A percentile compares a stretch with the other conserved stretches of the same genome.
Evolutionary conservation across 1,140 invertebrate species (phyloP).

Genomic region (Holotrichia oblita): DNA sequence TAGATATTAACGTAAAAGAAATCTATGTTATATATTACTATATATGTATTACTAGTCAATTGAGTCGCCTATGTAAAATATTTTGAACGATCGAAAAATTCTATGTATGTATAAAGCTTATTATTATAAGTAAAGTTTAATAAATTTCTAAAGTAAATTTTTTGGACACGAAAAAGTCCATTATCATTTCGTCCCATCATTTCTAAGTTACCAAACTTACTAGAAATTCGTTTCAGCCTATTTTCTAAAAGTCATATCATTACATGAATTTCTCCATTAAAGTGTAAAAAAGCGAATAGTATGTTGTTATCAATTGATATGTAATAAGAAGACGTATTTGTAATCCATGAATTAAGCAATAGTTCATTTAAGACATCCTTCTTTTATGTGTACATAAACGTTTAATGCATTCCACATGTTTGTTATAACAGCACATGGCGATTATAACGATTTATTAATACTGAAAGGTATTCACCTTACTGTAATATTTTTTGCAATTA

Average conservation of each 20-base stretch:
- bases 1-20: slow-evolving; percentile 50
- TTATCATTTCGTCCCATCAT: slow-evolving; percentile 10
- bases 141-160: neutral
- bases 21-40: slow-evolving; percentile 54
- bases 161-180: neutral
- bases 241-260: neutral
- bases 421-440: slow-evolving; percentile 31
- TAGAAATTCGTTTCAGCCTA: neutral
- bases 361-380: slow-evolving; percentile 2
- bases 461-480: slow-evolving; percentile 26
- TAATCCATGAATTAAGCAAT: slow-evolving; percentile 19
- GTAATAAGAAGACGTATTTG: neutral
- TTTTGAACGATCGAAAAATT: slow-evolving; percentile 47
- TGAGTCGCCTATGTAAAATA: slow-evolving; percentile 52
- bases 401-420: slow-evolving; percentile 45
- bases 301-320: slow-evolving; percentile 9
- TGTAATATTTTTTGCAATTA: slow-evolving; percentile 44
- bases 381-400: slow-evolving; percentile 39
- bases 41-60: slow-evolving; percentile 57
- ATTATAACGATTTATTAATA: slow-evolving; percentile 42
- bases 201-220: neutral
- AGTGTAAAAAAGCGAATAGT: neutral
- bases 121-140: slow-evolving; percentile 33
- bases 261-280: neutral
- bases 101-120: slow-evolving; percentile 31